These are phyloP conservation scores for Autographa pulchrina DNA, from an alignment of 2,888 invertebrate species.

Conservation along the genomic window DNA sequence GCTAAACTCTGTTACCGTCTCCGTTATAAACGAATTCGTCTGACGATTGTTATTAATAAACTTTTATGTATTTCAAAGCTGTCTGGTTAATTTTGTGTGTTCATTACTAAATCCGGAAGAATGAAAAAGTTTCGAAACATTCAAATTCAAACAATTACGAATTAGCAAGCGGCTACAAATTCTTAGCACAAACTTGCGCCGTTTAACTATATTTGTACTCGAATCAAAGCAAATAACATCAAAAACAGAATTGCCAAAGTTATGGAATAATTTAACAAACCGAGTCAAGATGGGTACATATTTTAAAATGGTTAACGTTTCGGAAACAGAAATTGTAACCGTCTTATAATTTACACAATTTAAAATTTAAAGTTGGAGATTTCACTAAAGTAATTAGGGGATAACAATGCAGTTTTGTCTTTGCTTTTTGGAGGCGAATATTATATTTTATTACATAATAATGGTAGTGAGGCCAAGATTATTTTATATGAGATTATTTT, in stretches of 20 bases:
- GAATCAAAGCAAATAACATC: constrained; percentile 29
- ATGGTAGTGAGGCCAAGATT: not conserved
- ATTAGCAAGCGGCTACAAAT: not conserved
- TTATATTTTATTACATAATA: not conserved
- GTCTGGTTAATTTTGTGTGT: not conserved
- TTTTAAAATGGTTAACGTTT: constrained; percentile 30
- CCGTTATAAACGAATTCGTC: no score
- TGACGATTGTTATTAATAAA: no score
- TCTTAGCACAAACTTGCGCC: constrained; percentile 11
- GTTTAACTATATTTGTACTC: constrained; percentile 23
- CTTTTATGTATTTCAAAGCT: not conserved
- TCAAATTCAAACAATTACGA: constrained; percentile 1
- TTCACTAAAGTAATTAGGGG: constrained; percentile 26
- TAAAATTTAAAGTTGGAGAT: constrained; percentile 28
- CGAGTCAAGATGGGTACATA: constrained; percentile 13
- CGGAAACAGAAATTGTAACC: constrained; percentile 14
- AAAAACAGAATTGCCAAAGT: constrained; percentile 30
- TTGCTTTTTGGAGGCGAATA: not conserved
- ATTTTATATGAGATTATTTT: no score
- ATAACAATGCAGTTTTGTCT: constrained; percentile 11
- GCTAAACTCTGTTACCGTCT: no score
- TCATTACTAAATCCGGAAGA: not conserved
- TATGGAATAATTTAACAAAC: constrained; percentile 33
- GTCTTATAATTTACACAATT: constrained; percentile 36
- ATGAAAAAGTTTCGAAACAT: not conserved